phyloP scores from a whole-genome alignment of 2,888 invertebrate genomes.

The Margaritifera margaritifera region DNA sequence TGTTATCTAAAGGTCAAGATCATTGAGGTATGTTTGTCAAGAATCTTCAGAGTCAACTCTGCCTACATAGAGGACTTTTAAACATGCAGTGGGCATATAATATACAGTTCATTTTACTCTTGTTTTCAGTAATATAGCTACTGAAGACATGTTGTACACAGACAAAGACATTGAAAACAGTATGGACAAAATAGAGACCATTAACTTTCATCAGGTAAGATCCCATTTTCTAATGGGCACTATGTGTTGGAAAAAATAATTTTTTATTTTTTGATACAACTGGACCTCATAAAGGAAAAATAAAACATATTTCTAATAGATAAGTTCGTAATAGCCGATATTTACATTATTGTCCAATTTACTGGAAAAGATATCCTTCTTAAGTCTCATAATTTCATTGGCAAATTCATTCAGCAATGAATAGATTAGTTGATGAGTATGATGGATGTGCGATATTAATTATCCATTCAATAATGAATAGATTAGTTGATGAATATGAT shows the following conservation, averaged over 20 bases:
- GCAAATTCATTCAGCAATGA: too few relatives aligned
- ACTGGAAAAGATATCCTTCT: background rate
- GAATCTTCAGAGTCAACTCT: too few relatives aligned
- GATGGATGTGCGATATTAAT: too few relatives aligned
- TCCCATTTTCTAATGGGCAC: background rate
- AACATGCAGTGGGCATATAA: too few relatives aligned
- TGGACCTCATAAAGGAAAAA: background rate
- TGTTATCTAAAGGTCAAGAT: too few relatives aligned
- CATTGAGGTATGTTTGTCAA: too few relatives aligned
- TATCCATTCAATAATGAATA: too few relatives aligned
- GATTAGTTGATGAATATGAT: too few relatives aligned
- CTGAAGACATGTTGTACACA: conserved; percentile 84
- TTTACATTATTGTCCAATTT: background rate
- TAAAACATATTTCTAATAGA: background rate
- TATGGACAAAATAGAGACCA: conserved; percentile 99
- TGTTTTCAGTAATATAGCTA: conserved; percentile 88
- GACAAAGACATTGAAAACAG: conserved; percentile 97
- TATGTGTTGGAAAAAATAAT: background rate
- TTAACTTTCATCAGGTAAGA: conserved; percentile 84
- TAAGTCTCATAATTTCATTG: background rate
- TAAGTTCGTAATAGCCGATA: background rate
- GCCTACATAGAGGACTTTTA: too few relatives aligned
- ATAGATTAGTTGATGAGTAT: too few relatives aligned
- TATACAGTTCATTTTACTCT: too few relatives aligned
- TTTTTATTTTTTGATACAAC: background rate